Evolutionary conservation across 1,140 invertebrate genomes (phyloP), one percentile per base, ranked within the genome.

Genomic region (Dinothrombium tinctorium): DNA sequence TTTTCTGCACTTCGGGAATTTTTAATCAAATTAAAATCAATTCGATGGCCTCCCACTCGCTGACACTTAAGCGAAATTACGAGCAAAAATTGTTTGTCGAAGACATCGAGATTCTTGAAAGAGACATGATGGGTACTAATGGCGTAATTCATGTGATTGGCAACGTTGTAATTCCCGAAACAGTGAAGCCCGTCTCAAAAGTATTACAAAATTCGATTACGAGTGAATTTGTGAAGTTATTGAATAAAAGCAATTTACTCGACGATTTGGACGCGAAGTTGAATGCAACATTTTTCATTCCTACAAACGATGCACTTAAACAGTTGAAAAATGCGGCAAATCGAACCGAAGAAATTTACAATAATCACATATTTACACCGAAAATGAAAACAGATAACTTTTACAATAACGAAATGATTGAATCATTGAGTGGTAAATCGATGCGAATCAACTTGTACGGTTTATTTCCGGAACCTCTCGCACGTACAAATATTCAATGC

Each of bases 1-100:
- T 71, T 11, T 65, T 75, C 49, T 76, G 73, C 51, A 65, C 70
- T 2, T 49, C 62, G 4, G 62, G 65, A 2, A 64, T 71, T n/a
- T 51, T 64, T 49, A 57, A 58, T 20, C 62, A 67, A 51, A 61
- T 63, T 1, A 62, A 60, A 1, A 63, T 67, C 0, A 57, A 61
- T 36, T 72, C 71, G 47, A 50, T 66, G 2, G 56, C 69, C 9
- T 60, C 62, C 7, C 57, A 63, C 17, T 48, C 58, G 2, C 46
- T 74, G 11, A 56, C 61, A 15, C 51, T 74, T 22, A 64, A 66
- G 48, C 49, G 56, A 38, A 36, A 9, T 21, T 64, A 59, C 33
- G 58, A 64, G 19, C 58, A 57, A 24, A 61, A 61, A 44, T 21
- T 69, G 2, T 59, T 59, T 47, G 59, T 65, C 11, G 52, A 64